Evolutionary conservation across 2,888 invertebrate species (phyloP), one percentile per base, ranked within the genome.

Genomic region (Caenorhabditis doughertyi): DNA sequence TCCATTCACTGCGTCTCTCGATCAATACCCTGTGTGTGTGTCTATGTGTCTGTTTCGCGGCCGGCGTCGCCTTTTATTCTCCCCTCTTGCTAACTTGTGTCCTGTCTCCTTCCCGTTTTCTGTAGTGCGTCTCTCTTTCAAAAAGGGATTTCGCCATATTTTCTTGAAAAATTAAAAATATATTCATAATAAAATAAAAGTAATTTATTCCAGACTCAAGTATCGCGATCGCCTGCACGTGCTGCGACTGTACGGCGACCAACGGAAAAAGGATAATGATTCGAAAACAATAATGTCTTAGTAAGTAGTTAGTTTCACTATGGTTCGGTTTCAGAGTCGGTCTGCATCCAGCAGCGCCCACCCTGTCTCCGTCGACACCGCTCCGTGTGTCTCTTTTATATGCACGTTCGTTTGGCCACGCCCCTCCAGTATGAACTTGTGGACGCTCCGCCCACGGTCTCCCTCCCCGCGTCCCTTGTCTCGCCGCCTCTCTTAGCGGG

Each of bases 381-480:
- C 76, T 76, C 76, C 76, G 68, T 67, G 65, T 67, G 74, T 65
- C 73, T 65, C 74, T 76, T 76, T 76, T 76, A 76, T 76, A 76
- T 76, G 76, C 76, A 76, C 76, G 76, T 76, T 76, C 76, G 76
- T 58, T 76, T 76, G 76, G 76, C 76, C 76, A 67, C 76, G 76
- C 76, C 76, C 64, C 44, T 51, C 60, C 29, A 68, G 76, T 76
- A 76, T 76, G 76, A 76, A 76, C 76, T 76, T 76, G 76, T 68
- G 76, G 74, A 68, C 49, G 68, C 76, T 51, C 76, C 76, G 76
- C 76, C 76, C 76, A 56, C 70, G n/a, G 65, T 21, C 73, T 73
- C 64, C 72, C 62, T 67, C 64, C 74, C 62, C 74, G 64, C 76
- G 76, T 68, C 76, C 76, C 76, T 68, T 76, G 76, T 76, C 76